Conservation (phyloP, 2,113 vertebrate species). For the Benitochromis conjunctus region DNA sequence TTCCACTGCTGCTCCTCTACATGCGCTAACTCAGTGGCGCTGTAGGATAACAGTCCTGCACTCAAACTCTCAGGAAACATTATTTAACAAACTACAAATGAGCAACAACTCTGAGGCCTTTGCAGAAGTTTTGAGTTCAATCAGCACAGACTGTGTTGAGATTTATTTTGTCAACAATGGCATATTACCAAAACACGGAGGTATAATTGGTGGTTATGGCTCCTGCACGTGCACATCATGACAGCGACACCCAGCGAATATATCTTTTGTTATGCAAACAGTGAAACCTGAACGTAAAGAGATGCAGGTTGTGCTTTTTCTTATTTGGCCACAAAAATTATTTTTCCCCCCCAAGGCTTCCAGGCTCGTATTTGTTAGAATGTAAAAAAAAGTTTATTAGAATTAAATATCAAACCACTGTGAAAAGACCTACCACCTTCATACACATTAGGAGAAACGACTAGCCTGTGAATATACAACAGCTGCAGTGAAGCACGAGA, state of each 20-base stretch:
- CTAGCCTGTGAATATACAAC: neutral
- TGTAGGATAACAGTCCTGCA: neutral
- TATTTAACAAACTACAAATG: neutral
- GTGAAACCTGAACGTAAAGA: neutral
- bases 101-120: neutral
- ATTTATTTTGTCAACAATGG: neutral
- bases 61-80: neutral
- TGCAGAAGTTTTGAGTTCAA: neutral
- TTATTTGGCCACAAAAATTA: neutral
- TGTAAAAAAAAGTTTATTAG: rapidly evolving
- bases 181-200: neutral
- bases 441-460: rapidly evolving
- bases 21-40: rapidly evolving
- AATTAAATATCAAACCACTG: neutral
- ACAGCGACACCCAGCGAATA: neutral
- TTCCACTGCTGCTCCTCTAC: neutral
- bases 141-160: neutral
- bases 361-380: neutral
- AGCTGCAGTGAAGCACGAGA: rapidly evolving
- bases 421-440: neutral
- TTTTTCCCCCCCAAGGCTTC: neutral
- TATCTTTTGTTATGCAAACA: neutral
- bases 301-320: neutral
- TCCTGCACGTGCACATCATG: neutral
- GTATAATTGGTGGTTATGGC: neutral